These are phyloP conservation scores for Casuarius casuarius DNA, from an alignment of 2,113 vertebrate genomes.

Conservation along the genomic window DNA sequence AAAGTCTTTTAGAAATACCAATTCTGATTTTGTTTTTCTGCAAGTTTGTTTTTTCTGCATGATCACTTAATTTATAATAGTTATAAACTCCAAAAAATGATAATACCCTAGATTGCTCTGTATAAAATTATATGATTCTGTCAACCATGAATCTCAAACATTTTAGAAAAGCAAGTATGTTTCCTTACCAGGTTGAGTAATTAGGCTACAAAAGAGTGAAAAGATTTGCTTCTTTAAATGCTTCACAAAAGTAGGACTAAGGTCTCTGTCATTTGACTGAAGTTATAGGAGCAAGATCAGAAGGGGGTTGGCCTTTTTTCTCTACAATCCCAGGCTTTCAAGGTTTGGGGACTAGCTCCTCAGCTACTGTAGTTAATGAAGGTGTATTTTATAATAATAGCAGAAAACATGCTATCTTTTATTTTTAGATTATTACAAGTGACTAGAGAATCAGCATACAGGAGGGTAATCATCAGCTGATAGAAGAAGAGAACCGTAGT, in stretches of 20 bases:
- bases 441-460: not conserved
- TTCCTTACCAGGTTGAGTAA: not conserved
- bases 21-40: constrained; percentile 22
- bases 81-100: not conserved
- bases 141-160: not conserved
- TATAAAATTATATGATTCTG: not conserved
- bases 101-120: not conserved
- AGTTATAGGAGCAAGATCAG: not conserved
- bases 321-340: not conserved
- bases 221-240: not conserved
- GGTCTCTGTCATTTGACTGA: not conserved
- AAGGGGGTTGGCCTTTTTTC: not conserved
- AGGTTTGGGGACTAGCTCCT: not conserved
- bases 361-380: not conserved
- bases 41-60: not conserved
- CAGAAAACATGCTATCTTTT: not conserved
- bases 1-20: not conserved
- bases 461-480: not conserved
- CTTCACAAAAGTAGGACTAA: not conserved
- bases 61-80: not conserved
- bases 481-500: not conserved
- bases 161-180: not conserved
- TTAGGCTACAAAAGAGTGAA: not conserved
- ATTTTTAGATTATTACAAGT: not conserved
- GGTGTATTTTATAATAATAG: not conserved